phyloP scores from a whole-genome alignment of 1,140 invertebrate species.

The Cephus cinctus region DNA sequence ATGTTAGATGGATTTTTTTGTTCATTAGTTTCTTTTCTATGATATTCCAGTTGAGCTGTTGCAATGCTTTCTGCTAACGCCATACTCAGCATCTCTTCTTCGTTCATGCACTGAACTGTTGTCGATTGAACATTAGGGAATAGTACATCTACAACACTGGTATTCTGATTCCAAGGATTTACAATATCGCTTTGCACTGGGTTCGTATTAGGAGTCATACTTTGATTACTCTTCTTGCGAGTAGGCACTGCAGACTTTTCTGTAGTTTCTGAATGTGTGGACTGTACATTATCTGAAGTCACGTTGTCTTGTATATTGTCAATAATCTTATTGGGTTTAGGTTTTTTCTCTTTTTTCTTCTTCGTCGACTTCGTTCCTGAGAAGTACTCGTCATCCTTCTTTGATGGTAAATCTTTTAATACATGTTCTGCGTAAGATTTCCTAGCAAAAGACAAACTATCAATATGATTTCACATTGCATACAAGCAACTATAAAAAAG shows the following conservation, averaged over 20 bases:
- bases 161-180: constrained; percentile 19
- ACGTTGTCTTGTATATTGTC: neutral
- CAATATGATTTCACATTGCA: constrained; percentile 3
- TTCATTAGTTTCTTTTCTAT: constrained; percentile 11
- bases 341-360: neutral
- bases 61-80: constrained; percentile 22
- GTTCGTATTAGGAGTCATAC: too few species aligned
- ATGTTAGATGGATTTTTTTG: constrained; percentile 1
- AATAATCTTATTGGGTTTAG: neutral
- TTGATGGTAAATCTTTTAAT: too few species aligned
- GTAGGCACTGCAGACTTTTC: too few species aligned
- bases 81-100: constrained; percentile 11
- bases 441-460: neutral
- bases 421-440: too few species aligned
- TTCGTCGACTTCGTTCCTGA: neutral
- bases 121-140: constrained; percentile 15
- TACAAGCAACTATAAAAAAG: constrained; percentile 5
- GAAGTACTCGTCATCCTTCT: constrained; percentile 1
- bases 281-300: too few species aligned
- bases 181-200: constrained; percentile 7
- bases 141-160: constrained; percentile 8
- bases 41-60: constrained; percentile 19
- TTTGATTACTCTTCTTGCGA: too few species aligned
- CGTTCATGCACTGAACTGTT: constrained; percentile 8
- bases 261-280: too few species aligned